Evolutionary conservation across 2,888 invertebrate species (phyloP).

Genomic region (Agriopis marginaria): DNA sequence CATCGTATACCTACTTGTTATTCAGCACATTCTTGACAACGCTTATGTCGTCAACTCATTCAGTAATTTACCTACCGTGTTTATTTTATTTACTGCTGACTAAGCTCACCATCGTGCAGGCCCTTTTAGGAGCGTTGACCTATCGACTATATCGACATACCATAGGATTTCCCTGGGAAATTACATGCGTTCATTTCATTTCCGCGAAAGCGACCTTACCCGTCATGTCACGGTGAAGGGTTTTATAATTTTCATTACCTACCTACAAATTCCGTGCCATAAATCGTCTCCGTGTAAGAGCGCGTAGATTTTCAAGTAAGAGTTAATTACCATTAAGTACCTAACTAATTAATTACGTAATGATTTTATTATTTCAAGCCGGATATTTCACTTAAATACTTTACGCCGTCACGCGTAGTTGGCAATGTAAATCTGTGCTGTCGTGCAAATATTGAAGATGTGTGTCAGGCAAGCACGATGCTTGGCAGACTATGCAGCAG

Average conservation of each 20-base stretch:
- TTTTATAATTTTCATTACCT: constrained; percentile 4
- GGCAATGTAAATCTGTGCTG: constrained; percentile 26
- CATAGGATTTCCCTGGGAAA: constrained; percentile 48
- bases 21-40: background rate
- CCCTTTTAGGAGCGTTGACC: constrained; percentile 28
- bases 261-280: constrained; percentile 4
- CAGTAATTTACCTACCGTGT: no score
- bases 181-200: constrained; percentile 10
- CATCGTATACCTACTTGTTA: background rate
- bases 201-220: constrained; percentile 2
- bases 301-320: constrained; percentile 20
- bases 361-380: constrained; percentile 25
- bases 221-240: background rate
- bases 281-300: constrained; percentile 5
- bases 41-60: background rate
- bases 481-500: constrained; percentile 47
- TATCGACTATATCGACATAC: constrained; percentile 38
- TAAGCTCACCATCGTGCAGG: background rate
- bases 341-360: constrained; percentile 12
- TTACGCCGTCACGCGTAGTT: constrained; percentile 34
- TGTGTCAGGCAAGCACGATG: constrained; percentile 48
- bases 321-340: constrained; percentile 26
- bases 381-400: constrained; percentile 40
- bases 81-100: background rate
- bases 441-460: constrained; percentile 39